A percentile compares a stretch with the other conserved stretches of the same genome.
Conservation (phyloP, 2,888 invertebrate species). For the Dione juno region DNA sequence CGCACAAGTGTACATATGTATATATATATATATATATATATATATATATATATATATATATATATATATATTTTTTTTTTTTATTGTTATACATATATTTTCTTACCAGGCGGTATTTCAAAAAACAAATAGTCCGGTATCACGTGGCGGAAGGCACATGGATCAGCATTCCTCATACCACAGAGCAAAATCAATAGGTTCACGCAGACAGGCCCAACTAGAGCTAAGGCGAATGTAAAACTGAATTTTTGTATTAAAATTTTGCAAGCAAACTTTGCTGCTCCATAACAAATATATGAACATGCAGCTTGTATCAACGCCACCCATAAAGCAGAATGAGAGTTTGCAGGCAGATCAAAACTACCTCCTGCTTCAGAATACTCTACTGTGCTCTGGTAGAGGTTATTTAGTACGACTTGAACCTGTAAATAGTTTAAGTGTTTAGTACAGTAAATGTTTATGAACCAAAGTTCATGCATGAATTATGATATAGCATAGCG, state of each 20-base stretch:
- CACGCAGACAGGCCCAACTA: slow-evolving; percentile 89
- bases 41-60: no score
- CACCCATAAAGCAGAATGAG: slow-evolving; percentile 82
- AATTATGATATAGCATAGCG: background rate
- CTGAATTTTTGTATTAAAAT: slow-evolving; percentile 94
- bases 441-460: background rate
- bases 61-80: no score
- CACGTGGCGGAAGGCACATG: slow-evolving; percentile 86
- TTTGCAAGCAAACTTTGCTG: slow-evolving; percentile 93
- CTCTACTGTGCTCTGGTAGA: slow-evolving; percentile 65
- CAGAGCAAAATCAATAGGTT: slow-evolving; percentile 87
- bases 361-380: slow-evolving; percentile 63
- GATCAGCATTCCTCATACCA: slow-evolving; percentile 85
- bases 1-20: no score
- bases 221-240: slow-evolving; percentile 91
- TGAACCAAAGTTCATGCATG: background rate
- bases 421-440: slow-evolving; percentile 63
- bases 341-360: slow-evolving; percentile 59
- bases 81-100: no score
- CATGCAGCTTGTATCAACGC: slow-evolving; percentile 86
- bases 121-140: slow-evolving; percentile 94
- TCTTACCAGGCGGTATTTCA: slow-evolving; percentile 87
- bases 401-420: slow-evolving; percentile 68
- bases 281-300: slow-evolving; percentile 86
- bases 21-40: no score